Evolutionary conservation across 2,888 invertebrate genomes (phyloP).

Genomic region (Nezara viridula): DNA sequence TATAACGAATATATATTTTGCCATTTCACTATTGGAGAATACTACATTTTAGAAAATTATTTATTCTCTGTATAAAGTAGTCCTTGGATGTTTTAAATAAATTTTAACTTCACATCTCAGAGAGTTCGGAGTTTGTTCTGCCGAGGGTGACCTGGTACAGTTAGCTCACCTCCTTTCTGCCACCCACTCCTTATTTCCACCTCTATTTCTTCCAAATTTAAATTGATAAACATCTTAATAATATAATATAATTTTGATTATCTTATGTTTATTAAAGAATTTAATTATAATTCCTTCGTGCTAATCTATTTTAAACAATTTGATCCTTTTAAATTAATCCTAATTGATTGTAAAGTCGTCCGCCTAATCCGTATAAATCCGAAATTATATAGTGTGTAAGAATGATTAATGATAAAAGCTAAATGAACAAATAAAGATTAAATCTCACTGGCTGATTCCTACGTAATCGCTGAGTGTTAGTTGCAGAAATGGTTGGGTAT

Average conservation of each 20-base stretch:
- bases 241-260: background rate
- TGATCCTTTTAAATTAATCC: background rate
- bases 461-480: no score
- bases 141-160: conserved; percentile 27
- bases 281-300: no score
- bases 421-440: no score
- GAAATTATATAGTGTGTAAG: background rate
- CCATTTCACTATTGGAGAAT: background rate
- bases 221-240: background rate
- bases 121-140: background rate
- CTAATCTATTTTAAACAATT: no score
- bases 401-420: background rate
- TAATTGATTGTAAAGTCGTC: background rate
- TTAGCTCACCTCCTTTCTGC: conserved; percentile 45
- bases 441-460: no score
- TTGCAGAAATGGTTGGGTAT: no score
- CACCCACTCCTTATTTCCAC: background rate
- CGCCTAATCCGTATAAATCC: background rate
- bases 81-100: background rate
- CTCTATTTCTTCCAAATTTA: background rate
- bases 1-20: no score
- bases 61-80: background rate
- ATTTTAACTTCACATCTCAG: no score
- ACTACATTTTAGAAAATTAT: background rate
- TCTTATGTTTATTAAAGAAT: no score